Percentiles rank a stretch among this genome's conserved stretches.
These are phyloP conservation scores for Hirtodrosophila histrioides DNA, from an alignment of 2,888 invertebrate species.

Conservation along the genomic window DNA sequence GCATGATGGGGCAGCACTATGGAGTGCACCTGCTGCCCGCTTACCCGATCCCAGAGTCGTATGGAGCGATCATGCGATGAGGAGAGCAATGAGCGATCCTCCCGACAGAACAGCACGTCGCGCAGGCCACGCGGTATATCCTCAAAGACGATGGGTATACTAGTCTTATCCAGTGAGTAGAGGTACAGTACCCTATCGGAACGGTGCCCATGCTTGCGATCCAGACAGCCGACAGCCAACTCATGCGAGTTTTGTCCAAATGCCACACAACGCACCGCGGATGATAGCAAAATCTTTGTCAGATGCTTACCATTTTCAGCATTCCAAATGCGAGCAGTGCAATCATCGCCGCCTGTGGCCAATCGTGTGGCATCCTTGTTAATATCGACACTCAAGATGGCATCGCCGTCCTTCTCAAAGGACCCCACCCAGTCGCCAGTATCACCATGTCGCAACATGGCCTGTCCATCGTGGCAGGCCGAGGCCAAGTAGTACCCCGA, in stretches of 20 bases:
- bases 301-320: constrained; percentile 94
- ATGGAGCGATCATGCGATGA: constrained; percentile 96
- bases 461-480: constrained; percentile 90
- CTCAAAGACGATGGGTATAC: constrained; percentile 85
- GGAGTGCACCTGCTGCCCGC: constrained; percentile 90
- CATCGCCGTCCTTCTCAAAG: constrained; percentile 97
- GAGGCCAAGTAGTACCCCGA: constrained; percentile 54
- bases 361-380: constrained; percentile 94
- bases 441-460: constrained; percentile 97
- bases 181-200: constrained; percentile 89
- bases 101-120: constrained; percentile 92
- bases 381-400: constrained; percentile 97
- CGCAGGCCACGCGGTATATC: constrained; percentile 92
- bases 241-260: constrained; percentile 91
- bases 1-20: constrained; percentile 92
- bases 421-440: constrained; percentile 99
- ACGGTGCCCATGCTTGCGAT: constrained; percentile 86
- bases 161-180: constrained; percentile 91
- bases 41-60: constrained; percentile 91
- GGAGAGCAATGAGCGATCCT: constrained; percentile 91
- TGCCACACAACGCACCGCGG: constrained; percentile 96
- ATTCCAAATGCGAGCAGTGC: constrained; percentile 96
- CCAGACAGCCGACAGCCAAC: constrained; percentile 94
- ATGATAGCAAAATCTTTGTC: constrained; percentile 89
- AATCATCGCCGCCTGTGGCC: constrained; percentile 97